Base-by-base conservation (phyloP, 1,140 invertebrate species). In the Ladona fulva region DNA sequence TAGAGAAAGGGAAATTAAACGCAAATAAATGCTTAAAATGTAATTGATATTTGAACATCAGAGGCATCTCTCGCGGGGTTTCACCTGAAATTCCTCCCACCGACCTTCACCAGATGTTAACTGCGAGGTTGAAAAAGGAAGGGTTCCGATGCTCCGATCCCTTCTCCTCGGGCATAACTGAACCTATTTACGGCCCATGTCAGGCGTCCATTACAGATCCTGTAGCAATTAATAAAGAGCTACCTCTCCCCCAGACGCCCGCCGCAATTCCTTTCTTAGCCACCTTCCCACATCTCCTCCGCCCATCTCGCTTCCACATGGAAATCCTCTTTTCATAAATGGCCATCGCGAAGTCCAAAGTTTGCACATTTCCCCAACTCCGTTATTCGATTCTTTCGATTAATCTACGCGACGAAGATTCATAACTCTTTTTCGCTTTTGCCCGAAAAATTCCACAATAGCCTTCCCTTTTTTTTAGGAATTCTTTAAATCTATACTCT, bases 181-280 rank as follows among this genome's bases (percentile, higher is more conserved):
- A 12, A 16, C 52, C 52, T 66, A 66, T 66, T 66, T 66, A 66
- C 52, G 52, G 52, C 52, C 12, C 52, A 12, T 66, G 52, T 66
- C 52, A 22, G 52, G 52, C 52, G 12, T 66, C 52, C 52, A 66
- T 66, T 66, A 66, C 52, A 66, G 52, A 66, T 66, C 12, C 52
- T 66, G 52, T 66, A 66, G 52, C 52, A 66, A 66, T 66, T 66
- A 66, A 66, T 66, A 66, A 66, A 66, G 52, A 66, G 52, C n/a
- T 8, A 5, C 29, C n/a, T n/a, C n/a, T n/a, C n/a, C 44, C 44
- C 44, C 44, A 52, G n/a, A 52, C 44, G 10, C 44, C 44, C 44
- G 10, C 44, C 44, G 10, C 19, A 3, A 19, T 22, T 66, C 52
- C n/a, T 22, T 16, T 66, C 52, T 66, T 66, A 22, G 10, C 52